Base-by-base conservation (phyloP, 1,140 invertebrate genomes). In the Drosophila mauritiana region DNA sequence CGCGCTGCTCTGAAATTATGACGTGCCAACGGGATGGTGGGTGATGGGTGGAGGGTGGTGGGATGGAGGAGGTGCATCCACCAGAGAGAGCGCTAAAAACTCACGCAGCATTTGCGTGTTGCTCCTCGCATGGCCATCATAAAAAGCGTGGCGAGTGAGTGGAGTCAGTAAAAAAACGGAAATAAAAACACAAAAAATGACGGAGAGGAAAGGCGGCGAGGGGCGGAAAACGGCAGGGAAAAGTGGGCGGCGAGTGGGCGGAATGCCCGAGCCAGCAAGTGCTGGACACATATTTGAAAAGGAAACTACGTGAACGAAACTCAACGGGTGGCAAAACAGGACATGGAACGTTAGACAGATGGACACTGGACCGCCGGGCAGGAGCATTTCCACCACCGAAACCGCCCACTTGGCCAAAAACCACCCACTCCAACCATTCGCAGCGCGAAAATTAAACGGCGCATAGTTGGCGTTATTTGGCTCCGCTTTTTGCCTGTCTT, bases 261-360 rank as follows among this genome's bases (percentile, higher is more conserved):
- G 43, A 31, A 49, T 65, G 55, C 57, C 49, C 48, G 77, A 72
- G 57, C 46, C 15, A 63, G 62, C 83, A 73, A 88, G 83, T 83
- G 83, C 84, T 89, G 83, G 73, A 80, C 84, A 88, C 84, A 88
- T 88, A 88, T 88, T 88, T 88, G 83, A 88, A 88, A 89, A 88
- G 84, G 75, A 83, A 89, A 89, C 86, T 88, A 86, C 83, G 83
- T 88, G 83, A 81, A 61, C 83, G 73, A 75, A 75, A 65, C 73
- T 75, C 72, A 75, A 75, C 61, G 72, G 73, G 72, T 67, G 73
- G 72, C 73, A 75, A 75, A 63, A 77, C 75, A 80, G 76, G 64
- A 80, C 72, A 84, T 61, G 75, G 63, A 65, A 75, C 59, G 72
- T 67, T 75, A 56, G 73, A 67, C 72, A 75, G 67, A 70, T 70